Conservation (phyloP, 2,797 vertebrate species). For the Anniella stebbinsi region DNA sequence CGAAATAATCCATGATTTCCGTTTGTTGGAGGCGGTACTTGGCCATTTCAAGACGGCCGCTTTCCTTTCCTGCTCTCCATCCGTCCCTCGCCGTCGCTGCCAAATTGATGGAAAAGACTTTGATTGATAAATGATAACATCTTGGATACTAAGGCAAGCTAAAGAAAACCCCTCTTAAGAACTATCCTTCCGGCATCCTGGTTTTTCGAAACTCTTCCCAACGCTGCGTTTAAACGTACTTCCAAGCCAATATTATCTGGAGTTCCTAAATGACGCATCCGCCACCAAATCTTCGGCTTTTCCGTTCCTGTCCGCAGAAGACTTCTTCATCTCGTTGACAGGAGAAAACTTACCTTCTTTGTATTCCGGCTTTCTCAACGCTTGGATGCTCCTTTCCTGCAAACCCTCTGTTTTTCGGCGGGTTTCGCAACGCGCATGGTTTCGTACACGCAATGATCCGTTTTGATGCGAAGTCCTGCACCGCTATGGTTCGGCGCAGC, state of each 20-base stretch:
- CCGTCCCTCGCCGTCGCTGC: too few species aligned
- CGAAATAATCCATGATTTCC: neutral
- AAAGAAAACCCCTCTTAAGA: neutral
- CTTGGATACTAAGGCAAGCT: neutral
- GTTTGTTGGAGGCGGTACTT: neutral
- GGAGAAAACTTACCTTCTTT: slow-evolving; percentile 24
- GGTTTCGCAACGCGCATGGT: neutral
- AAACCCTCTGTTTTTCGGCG: slow-evolving; percentile 11
- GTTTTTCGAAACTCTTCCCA: neutral
- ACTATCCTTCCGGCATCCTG: neutral
- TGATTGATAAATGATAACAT: neutral
- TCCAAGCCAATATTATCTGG: slow-evolving; percentile 22
- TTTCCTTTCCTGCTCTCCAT: neutral
- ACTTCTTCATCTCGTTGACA: neutral
- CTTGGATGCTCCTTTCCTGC: slow-evolving; percentile 26
- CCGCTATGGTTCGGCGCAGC: neutral
- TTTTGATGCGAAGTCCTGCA: neutral
- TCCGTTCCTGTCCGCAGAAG: slow-evolving; percentile 38
- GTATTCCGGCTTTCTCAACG: neutral
- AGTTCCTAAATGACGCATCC: slow-evolving; percentile 35
- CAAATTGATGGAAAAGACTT: neutral
- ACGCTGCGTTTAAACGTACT: neutral
- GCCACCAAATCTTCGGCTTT: slow-evolving; percentile 20
- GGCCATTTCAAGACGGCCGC: slow-evolving; percentile 41
- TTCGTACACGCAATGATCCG: neutral